phyloP scores from a whole-genome alignment of 1,140 invertebrate species.

The Scaptomyza graminum region DNA sequence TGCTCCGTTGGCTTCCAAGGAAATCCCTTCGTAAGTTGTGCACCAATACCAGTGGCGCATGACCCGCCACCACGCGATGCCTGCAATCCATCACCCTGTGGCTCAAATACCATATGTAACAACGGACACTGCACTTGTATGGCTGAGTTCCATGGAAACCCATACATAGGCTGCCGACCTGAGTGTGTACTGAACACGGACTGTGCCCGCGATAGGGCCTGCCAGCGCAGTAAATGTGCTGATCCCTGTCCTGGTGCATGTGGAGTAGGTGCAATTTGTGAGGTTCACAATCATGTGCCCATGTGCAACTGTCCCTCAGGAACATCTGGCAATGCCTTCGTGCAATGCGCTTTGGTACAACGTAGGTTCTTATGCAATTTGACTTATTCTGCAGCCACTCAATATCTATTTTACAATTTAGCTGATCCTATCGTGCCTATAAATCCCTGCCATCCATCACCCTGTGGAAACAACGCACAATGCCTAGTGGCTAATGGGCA shows the following conservation, averaged over 20 bases:
- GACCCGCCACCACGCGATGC: slow-evolving; percentile 78
- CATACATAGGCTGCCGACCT: slow-evolving; percentile 89
- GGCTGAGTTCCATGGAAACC: slow-evolving; percentile 90
- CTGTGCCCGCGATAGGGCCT: slow-evolving; percentile 88
- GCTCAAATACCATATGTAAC: slow-evolving; percentile 87
- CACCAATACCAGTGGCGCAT: slow-evolving; percentile 71
- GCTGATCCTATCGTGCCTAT: slow-evolving; percentile 60
- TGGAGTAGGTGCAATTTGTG: slow-evolving; percentile 88
- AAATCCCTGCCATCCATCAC: slow-evolving; percentile 89
- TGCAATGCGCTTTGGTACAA: slow-evolving; percentile 83
- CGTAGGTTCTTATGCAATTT: slow-evolving; percentile 82
- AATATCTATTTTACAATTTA: slow-evolving; percentile 18
- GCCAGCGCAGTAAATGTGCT: slow-evolving; percentile 88
- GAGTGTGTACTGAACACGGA: slow-evolving; percentile 94
- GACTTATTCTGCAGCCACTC: slow-evolving; percentile 35
- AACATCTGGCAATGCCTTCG: slow-evolving; percentile 91
- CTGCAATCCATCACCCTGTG: slow-evolving; percentile 89
- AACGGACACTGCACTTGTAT: slow-evolving; percentile 84
- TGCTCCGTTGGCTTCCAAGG: slow-evolving; percentile 90
- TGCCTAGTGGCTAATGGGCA: slow-evolving; percentile 86
- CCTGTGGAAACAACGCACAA: slow-evolving; percentile 88
- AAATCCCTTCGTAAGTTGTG: slow-evolving; percentile 91
- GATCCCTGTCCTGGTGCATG: slow-evolving; percentile 91
- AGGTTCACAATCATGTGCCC: slow-evolving; percentile 88
- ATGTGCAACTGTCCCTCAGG: slow-evolving; percentile 87